Base-by-base conservation (phyloP, 2,113 vertebrate species). In the Gallinago undulata region DNA sequence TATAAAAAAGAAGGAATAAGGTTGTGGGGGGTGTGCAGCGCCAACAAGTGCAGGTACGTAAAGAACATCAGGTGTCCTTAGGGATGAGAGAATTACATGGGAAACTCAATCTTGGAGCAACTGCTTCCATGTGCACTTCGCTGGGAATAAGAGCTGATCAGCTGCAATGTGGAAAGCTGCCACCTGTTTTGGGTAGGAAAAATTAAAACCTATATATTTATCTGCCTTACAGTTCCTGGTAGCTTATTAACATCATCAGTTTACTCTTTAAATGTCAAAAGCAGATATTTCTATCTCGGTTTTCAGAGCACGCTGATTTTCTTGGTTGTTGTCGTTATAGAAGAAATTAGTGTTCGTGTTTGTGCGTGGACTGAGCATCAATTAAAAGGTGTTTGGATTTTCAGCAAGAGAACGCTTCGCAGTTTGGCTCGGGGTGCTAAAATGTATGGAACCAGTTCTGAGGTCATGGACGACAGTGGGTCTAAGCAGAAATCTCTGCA, bases 121-220 rank as follows among this genome's bases (percentile, higher is more conserved):
- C 35, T 76, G 60, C 67, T 85, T 66, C 9, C 12, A 4, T 10
- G 66, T 55, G 83, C 37, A 28, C 37, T 35, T 66, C 48, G 66
- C 77, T 85, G 74, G 41, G 78, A 81, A 27, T 30, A 17, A 51
- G 62, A 89, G 70, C 80, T 87, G 68, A 66, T 84, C 63, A 67
- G 4, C 59, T 37, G 55, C 55, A 3, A 66, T 8, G 43, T 27
- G 37, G 19, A 73, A 74, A 68, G 78, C 82, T 59, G 43, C 85
- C 72, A 19, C 90, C 50, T 78, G 80, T n/a, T 78, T 62, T 55
- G 59, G 68, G 16, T 28, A 27, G 67, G 81, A 18, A 28, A 47
- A 90, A 50, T 7, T 33, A 75, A 88, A 62, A 1, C 35, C 39
- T 62, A 5, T 27, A 0, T 45, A 30, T 73, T 72, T 86, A 24